Evolutionary conservation across 2,113 vertebrate species (phyloP).

Genomic region (Grus americana): DNA sequence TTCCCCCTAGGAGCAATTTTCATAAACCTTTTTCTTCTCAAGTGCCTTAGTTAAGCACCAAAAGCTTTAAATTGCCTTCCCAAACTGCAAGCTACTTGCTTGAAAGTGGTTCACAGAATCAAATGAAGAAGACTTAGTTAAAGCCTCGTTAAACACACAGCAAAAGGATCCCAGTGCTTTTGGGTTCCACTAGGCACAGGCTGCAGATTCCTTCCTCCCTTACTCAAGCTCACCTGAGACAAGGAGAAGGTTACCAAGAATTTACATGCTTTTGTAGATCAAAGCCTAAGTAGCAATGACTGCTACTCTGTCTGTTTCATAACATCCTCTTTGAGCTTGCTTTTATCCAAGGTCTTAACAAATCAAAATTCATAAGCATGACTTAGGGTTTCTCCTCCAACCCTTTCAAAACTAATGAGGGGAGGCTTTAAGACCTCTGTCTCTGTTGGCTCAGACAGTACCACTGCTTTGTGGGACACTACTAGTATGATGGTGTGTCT

Average conservation of each 20-base stretch:
- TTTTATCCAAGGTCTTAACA: not conserved
- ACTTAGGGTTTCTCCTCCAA: not conserved
- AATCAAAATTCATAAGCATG: not conserved
- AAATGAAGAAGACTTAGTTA: not conserved
- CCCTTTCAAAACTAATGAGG: not conserved
- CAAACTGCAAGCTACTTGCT: not conserved
- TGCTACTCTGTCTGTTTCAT: not conserved
- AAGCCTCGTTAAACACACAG: not conserved
- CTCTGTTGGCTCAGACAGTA: not conserved
- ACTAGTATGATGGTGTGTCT: not conserved
- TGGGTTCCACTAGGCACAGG: not conserved
- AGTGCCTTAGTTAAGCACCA: not conserved
- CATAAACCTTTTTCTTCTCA: not conserved
- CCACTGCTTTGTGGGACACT: not conserved
- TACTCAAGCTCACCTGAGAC: not conserved
- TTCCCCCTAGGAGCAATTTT: not conserved
- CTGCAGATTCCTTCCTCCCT: not conserved
- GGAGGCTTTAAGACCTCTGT: not conserved
- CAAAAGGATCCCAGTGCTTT: not conserved
- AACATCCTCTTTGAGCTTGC: not conserved
- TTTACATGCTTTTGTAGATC: not conserved
- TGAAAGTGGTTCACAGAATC: not conserved
- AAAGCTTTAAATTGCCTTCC: not conserved
- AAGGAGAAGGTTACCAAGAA: not conserved
- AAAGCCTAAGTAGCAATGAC: not conserved